Evolutionary conservation across 2,888 invertebrate genomes (phyloP).

Genomic region (Melanotus villosus): DNA sequence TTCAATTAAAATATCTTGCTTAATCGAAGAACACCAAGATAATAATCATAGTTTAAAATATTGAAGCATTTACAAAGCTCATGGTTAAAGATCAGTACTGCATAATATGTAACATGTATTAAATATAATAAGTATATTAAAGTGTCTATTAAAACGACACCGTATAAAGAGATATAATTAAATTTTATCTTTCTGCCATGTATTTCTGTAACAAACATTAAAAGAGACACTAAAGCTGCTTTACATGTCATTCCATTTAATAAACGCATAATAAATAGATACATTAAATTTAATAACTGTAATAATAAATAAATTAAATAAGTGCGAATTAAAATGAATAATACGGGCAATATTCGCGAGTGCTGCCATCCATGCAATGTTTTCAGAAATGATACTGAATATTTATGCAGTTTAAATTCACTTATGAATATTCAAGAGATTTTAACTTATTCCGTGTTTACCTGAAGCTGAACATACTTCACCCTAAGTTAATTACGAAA

Average conservation of each 20-base stretch:
- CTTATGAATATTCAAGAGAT: constrained; percentile 57
- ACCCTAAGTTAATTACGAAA: constrained; percentile 56
- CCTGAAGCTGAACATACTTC: constrained; percentile 57
- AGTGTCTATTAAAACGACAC: not conserved
- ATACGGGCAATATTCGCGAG: constrained; percentile 36
- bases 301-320: constrained; percentile 43
- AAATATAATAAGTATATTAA: too few relatives aligned
- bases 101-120: too few relatives aligned
- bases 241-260: constrained; percentile 16
- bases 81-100: too few relatives aligned
- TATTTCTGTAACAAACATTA: not conserved
- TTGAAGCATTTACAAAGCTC: too few relatives aligned
- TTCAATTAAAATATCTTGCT: too few relatives aligned
- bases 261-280: constrained; percentile 24
- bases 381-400: constrained; percentile 53
- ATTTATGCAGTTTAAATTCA: constrained; percentile 55
- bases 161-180: constrained; percentile 2
- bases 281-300: constrained; percentile 40
- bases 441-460: constrained; percentile 56
- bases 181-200: not conserved
- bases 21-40: too few relatives aligned
- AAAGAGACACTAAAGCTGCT: constrained; percentile 6
- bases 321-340: constrained; percentile 40
- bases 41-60: too few relatives aligned
- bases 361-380: constrained; percentile 49